Evolutionary conservation across 2,797 vertebrate species (phyloP).

Genomic region (Dromococcyx pavoninus): DNA sequence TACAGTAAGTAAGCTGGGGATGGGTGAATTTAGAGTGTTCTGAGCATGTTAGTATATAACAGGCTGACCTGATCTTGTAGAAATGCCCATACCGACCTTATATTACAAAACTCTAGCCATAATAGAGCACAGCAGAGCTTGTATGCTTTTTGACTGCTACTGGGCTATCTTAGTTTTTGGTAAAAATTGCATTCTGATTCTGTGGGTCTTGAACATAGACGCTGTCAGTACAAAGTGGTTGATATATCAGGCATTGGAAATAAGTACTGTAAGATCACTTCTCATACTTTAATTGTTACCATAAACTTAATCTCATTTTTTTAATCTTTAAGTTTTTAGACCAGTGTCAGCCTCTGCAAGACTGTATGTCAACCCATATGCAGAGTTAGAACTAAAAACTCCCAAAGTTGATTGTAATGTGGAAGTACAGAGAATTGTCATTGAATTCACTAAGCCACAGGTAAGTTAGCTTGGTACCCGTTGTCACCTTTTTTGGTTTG

Average conservation of each 20-base stretch:
- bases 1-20: conserved; percentile 78
- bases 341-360: conserved; percentile 92
- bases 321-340: conserved; percentile 84
- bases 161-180: not conserved
- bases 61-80: not conserved
- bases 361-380: conserved; percentile 89
- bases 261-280: not conserved
- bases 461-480: conserved; percentile 57
- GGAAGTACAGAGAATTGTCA: conserved; percentile 91
- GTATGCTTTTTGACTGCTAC: not conserved
- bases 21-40: not conserved
- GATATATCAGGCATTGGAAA: not conserved
- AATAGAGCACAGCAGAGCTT: not conserved
- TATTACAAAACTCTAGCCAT: not conserved
- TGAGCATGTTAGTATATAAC: not conserved
- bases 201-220: not conserved
- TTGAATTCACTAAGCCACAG: conserved; percentile 92
- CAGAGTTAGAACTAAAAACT: conserved; percentile 85
- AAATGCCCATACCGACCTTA: not conserved
- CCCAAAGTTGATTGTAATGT: conserved; percentile 87
- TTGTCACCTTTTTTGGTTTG: not conserved
- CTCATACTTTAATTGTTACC: not conserved
- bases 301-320: not conserved
- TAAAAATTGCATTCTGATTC: not conserved
- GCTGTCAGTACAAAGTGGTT: not conserved